Base-by-base conservation (phyloP, 2,113 vertebrate species). In the Amazona vittata region DNA sequence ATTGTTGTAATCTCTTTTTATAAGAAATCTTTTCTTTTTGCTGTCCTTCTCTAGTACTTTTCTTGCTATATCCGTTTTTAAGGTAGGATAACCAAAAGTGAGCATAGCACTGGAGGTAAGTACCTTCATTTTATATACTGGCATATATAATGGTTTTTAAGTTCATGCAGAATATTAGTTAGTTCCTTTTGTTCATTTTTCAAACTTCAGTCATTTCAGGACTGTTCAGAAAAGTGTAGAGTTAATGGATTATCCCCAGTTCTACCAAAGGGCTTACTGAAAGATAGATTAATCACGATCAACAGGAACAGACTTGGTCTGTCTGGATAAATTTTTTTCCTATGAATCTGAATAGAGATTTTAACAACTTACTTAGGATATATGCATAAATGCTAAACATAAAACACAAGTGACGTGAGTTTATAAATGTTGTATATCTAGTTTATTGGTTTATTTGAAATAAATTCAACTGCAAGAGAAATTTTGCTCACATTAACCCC, bases 201-300 rank as follows among this genome's bases (percentile, higher is more conserved):
- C 64, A 95, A 92, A 86, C 88, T 94, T 94, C 68, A 86, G 85
- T 94, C 35, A 86, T 64, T 95, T 83, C 1, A 24, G 62, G 74
- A 91, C 62, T 91, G 28, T 93, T 91, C 75, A 47, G 50, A 80
- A 92, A 62, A 88, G 46, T 78, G 22, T 18, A 71, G 50, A 86
- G 43, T 39, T 67, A 96, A 95, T 88, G 25, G 71, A 93, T 94
- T 86, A 83, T 35, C 26, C 33, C 28, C 46, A 93, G 46, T 10
- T 86, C 49, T 70, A 86, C 88, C 70, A 91, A 90, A 93, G 68
- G 75, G 31, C 75, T 86, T 69, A 86, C 75, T 90, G 87, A 83
- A 93, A 70, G 63, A 86, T 2, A 83, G 33, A 94, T 88, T 94
- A 90, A 90, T 96, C 92, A 78, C 7, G n/a, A 74, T 83, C 60